Evolutionary conservation across 2,888 invertebrate genomes (phyloP).

Genomic region (Drosophila testacea): DNA sequence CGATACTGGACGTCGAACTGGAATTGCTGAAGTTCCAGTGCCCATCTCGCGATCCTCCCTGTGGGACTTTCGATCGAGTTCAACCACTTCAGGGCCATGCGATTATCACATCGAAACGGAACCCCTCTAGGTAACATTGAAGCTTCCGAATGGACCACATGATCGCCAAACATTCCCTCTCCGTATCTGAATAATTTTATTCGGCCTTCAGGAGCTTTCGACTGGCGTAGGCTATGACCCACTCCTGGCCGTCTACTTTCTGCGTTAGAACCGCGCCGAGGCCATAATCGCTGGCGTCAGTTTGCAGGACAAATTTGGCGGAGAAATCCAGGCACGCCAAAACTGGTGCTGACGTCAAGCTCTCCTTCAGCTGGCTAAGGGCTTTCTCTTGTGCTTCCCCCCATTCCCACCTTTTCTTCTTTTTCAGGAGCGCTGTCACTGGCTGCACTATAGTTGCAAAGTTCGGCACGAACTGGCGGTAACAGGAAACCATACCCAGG

Average conservation of each 20-base stretch:
- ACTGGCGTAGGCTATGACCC: neutral
- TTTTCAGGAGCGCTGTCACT: neutral
- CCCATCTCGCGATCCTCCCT: too few species aligned
- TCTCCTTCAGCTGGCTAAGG: neutral
- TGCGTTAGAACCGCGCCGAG: neutral
- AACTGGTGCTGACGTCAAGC: neutral
- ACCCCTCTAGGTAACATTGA: too few species aligned
- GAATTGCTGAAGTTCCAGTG: too few species aligned
- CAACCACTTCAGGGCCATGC: too few species aligned
- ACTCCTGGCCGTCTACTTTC: neutral
- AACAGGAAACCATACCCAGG: neutral
- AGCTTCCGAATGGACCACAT: neutral
- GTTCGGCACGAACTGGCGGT: slow-evolving; percentile 6
- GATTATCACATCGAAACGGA: too few species aligned
- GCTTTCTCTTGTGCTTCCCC: neutral
- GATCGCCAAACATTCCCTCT: neutral
- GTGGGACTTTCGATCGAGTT: too few species aligned
- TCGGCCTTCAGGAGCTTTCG: neutral
- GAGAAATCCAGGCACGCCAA: neutral
- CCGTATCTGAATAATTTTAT: neutral
- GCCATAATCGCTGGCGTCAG: neutral
- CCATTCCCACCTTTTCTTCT: neutral
- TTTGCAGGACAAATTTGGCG: neutral
- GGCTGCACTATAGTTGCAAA: neutral
- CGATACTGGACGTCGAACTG: too few species aligned